phyloP scores from a whole-genome alignment of 2,888 invertebrate genomes.

The Dynastes hyllus region DNA sequence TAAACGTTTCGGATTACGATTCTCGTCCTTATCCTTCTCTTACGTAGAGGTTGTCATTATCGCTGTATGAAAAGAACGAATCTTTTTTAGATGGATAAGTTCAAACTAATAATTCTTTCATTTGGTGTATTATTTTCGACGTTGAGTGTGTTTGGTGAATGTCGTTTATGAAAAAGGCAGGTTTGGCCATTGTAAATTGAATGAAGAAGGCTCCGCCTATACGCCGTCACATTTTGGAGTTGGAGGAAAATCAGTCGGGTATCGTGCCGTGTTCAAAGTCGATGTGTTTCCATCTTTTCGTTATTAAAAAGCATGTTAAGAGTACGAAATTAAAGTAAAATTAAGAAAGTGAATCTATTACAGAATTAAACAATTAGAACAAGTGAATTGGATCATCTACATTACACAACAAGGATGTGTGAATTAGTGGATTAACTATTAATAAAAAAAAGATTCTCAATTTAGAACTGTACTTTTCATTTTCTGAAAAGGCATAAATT shows the following conservation, averaged over 20 bases:
- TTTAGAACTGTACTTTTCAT: too few species aligned
- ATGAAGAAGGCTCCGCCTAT: constrained; percentile 45
- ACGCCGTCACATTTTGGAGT: constrained; percentile 13
- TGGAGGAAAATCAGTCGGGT: constrained; percentile 40
- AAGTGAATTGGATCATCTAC: too few species aligned
- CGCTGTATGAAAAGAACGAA: constrained; percentile 23
- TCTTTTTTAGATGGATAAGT: constrained; percentile 54
- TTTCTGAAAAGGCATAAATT: too few species aligned
- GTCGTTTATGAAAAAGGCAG: constrained; percentile 36
- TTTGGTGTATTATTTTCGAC: constrained; percentile 50
- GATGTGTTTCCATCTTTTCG: background rate
- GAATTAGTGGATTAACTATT: too few species aligned
- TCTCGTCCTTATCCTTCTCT: constrained; percentile 60
- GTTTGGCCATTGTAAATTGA: constrained; percentile 41
- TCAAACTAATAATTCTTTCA: constrained; percentile 57
- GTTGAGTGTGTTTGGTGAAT: constrained; percentile 36
- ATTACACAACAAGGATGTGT: too few species aligned
- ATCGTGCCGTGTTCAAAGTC: background rate
- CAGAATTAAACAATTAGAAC: too few species aligned
- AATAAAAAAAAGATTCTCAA: too few species aligned
- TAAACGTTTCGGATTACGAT: constrained; percentile 60
- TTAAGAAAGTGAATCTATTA: background rate
- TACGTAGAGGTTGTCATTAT: constrained; percentile 51
- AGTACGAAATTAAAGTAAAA: background rate
- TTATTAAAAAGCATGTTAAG: background rate